Percentiles rank a stretch among this genome's conserved stretches.
Evolutionary conservation across 2,113 vertebrate genomes (phyloP).

Genomic region (Phoenicopterus ruber): DNA sequence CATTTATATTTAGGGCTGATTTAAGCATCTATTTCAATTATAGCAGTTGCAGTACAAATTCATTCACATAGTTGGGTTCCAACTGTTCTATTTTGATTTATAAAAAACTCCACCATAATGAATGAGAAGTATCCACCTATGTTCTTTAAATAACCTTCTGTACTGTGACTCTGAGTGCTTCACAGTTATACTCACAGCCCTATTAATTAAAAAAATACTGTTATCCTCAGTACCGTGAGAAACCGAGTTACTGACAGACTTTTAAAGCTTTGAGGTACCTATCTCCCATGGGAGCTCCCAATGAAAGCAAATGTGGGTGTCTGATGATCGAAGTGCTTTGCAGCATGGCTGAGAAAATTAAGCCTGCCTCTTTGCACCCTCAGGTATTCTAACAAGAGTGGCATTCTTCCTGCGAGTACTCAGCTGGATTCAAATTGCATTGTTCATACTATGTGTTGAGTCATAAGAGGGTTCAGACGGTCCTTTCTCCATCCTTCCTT

Average conservation of each 20-base stretch:
- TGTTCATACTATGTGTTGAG: background rate
- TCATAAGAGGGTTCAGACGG: background rate
- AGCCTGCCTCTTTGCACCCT: background rate
- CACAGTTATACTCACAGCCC: background rate
- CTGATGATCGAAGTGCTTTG: background rate
- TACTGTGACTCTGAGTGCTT: background rate
- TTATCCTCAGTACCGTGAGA: background rate
- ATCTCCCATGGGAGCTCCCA: background rate
- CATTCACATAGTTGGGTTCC: background rate
- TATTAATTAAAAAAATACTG: background rate
- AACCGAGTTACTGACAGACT: background rate
- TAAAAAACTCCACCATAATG: accelerated
- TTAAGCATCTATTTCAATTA: background rate
- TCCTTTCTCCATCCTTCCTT: background rate
- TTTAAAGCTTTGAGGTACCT: background rate
- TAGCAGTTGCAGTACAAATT: background rate
- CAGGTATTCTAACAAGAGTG: background rate
- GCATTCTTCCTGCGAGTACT: background rate
- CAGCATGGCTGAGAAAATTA: background rate
- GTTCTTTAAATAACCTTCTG: background rate
- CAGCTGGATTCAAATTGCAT: background rate
- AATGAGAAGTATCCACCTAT: background rate
- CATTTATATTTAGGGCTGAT: background rate
- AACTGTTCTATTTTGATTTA: background rate
- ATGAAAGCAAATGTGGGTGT: background rate